phyloP scores from a whole-genome alignment of 2,113 vertebrate species.

The Ailurus styani region DNA sequence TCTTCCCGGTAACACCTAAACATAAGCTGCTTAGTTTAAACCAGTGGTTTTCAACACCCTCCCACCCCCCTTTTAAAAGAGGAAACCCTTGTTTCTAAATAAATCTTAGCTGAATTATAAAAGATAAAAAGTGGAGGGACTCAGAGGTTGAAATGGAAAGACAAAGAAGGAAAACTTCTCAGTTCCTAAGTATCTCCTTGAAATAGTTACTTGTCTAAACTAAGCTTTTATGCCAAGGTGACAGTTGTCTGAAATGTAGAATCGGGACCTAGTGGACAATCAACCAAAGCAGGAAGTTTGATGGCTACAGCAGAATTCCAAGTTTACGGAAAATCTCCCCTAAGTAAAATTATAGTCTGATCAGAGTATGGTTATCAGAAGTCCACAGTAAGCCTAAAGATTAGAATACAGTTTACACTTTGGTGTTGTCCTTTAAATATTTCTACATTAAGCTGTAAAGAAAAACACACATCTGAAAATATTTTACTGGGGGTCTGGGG shows the following conservation, averaged over 20 bases:
- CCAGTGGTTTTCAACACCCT: neutral
- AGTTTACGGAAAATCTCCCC: neutral
- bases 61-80: neutral
- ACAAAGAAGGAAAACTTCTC: neutral
- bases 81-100: neutral
- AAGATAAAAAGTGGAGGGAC: neutral
- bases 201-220: constrained; percentile 7
- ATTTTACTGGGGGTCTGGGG: neutral
- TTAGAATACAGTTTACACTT: neutral
- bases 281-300: neutral
- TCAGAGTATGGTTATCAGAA: neutral
- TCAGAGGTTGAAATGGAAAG: neutral
- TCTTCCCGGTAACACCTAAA: neutral
- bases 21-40: neutral
- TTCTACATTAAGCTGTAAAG: neutral
- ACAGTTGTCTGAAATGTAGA: neutral
- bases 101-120: neutral
- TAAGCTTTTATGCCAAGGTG: neutral
- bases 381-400: neutral
- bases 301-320: neutral
- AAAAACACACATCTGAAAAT: neutral
- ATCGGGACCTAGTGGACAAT: neutral
- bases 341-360: neutral
- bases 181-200: neutral
- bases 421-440: neutral